Base-by-base conservation (phyloP, 2,113 vertebrate genomes). In the Phalacrocorax carbo region DNA sequence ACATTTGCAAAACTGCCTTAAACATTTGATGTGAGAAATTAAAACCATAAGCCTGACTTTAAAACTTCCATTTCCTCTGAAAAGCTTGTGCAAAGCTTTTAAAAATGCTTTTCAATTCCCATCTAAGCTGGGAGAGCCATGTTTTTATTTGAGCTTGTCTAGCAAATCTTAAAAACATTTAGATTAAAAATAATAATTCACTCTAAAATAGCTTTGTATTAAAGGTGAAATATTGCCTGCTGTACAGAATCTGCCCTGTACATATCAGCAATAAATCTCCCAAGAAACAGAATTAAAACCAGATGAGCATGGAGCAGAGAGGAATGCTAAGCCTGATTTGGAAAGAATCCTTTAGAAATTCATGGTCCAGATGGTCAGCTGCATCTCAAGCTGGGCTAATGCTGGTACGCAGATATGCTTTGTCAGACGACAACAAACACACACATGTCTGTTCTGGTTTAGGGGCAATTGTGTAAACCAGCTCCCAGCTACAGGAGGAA, bases 1-100 rank as follows among this genome's bases (percentile, higher is more conserved):
- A 90, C 77, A 82, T 97, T 97, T 92, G 49, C 70, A 88, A 91
- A 96, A 86, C 51, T 86, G 64, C 84, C 86, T 96, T 95, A 42
- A 69, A 91, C 79, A 85, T 77, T 88, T 78, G 42, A 72, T 94
- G 7, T 93, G 80, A 95, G 52, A 92, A 86, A 90, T 84, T 95
- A 93, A 86, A 90, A 49, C n/a, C 51, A 70, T 89, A 92, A 95
- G 52, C 27, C 68, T 87, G 23, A 96, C 95, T 92, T 86, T 86
- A 96, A 94, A 94, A 51, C 25, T 61, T 79, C 49, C 8, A 80
- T 83, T 93, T 96, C 79, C 75, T 95, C 69, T 79, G 72, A 89
- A 95, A 88, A 93, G 22, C 65, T 78, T 86, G 36, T 32, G 36
- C 52, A 96, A 96, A 94, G 7, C 36, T 73, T 95, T 81, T 38